Conservation (phyloP, 2,888 invertebrate genomes). For the Synergus umbraculus region DNA sequence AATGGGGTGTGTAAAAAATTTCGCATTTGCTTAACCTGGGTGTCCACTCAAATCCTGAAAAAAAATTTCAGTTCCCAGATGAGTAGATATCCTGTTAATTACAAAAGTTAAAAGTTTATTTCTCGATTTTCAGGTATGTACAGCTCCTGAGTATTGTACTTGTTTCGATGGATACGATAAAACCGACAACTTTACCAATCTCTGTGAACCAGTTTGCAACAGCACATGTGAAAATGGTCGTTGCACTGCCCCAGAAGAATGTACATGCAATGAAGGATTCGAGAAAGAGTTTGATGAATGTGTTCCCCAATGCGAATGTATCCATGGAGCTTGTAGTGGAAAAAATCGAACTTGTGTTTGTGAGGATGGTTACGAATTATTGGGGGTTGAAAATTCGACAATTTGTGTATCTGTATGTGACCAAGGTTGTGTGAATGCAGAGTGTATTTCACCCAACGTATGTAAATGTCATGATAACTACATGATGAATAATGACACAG, state of each 20-base stretch:
- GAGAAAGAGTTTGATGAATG: conserved; percentile 57
- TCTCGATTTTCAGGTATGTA: conserved; percentile 53
- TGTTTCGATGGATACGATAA: conserved; percentile 56
- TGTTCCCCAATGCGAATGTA: conserved; percentile 68
- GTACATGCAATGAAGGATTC: conserved; percentile 7
- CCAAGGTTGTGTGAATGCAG: conserved; percentile 78
- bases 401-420: conserved; percentile 82
- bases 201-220: conserved; percentile 66
- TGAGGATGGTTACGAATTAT: conserved; percentile 67
- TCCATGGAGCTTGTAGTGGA: conserved; percentile 54
- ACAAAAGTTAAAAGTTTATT: too few species aligned
- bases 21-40: not conserved
- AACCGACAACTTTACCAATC: conserved; percentile 45
- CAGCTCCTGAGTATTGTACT: conserved; percentile 56
- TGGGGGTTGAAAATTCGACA: conserved; percentile 55
- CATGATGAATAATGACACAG: conserved; percentile 46
- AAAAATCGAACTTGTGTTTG: conserved; percentile 48
- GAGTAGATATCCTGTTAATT: too few species aligned
- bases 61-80: not conserved
- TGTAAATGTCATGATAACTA: conserved; percentile 69
- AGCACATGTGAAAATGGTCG: conserved; percentile 70
- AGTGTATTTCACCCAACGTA: conserved; percentile 65
- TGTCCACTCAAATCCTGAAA: not conserved
- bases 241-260: conserved; percentile 67
- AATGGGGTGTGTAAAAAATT: conserved; percentile 56